Base-by-base conservation (phyloP, 2,888 invertebrate genomes). In the Harpagoxenus sublaevis region DNA sequence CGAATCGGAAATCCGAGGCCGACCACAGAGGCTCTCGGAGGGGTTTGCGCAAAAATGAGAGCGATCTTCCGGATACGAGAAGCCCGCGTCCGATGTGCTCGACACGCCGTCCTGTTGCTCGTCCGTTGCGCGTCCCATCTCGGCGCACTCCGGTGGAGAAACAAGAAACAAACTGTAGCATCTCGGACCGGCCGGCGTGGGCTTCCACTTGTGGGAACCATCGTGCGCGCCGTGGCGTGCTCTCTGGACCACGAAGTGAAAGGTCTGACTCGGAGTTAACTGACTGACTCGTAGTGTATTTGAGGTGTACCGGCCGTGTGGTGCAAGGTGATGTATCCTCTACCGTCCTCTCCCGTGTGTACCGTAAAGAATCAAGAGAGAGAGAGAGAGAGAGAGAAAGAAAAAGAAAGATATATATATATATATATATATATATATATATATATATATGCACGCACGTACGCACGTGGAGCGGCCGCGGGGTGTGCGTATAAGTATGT, bases 201-300 rank as follows among this genome's bases (percentile, higher is more conserved):
- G 92, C 92, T 91, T 89, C 92, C 93, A 93, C 93, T 94, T 94
- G 94, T 94, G 94, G 93, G 94, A 94, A 94, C 93, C 93, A 92
- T 93, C 93, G 93, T 92, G 92, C 90, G 89, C 91, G 92, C 92
- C 93, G 92, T 93, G 92, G 92, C 93, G 93, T 94, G 94, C 91
- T 94, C 94, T 93, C 93, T 94, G 94, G 94, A 94, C 95, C 94
- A 94, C 94, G 94, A 95, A 95, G 95, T 95, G 95, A 95, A 95
- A 95, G 95, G 95, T 94, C 92, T 91, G 90, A 89, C 89, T 91
- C 88, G 88, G 90, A 92, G 91, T 91, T 92, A 91, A 91, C 92
- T 90, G 92, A 91, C 92, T 93, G 92, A 90, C 91, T 90, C 89
- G 91, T 85, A 90, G 82, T 87, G 91, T 90, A 88, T 91, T 91